A percentile compares a stretch with the other conserved stretches of the same genome.
phyloP scores from a whole-genome alignment of 2,113 vertebrate genomes.

The Gobiocypris rarus region DNA sequence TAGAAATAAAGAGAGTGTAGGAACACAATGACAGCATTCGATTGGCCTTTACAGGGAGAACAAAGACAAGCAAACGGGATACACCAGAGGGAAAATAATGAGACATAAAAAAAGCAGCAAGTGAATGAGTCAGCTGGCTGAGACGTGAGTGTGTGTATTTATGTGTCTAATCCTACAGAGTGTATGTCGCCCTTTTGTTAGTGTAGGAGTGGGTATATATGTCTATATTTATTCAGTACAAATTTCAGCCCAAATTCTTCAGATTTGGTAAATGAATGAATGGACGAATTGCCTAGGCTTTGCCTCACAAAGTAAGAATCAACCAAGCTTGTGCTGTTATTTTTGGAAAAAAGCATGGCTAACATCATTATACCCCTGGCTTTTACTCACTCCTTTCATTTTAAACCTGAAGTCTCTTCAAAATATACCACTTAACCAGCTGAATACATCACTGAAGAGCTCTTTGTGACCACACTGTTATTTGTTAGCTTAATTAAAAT shows the following conservation, averaged over 20 bases:
- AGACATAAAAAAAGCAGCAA: slow-evolving; percentile 41
- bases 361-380: slow-evolving; percentile 59
- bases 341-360: slow-evolving; percentile 60
- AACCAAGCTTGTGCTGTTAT: slow-evolving; percentile 63
- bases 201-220: slow-evolving; percentile 35
- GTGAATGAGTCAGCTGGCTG: slow-evolving; percentile 48
- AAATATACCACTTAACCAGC: slow-evolving; percentile 36
- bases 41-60: slow-evolving; percentile 46
- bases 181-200: no score
- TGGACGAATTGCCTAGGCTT: background rate
- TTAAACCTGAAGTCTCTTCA: slow-evolving; percentile 44
- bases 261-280: background rate
- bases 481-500: slow-evolving; percentile 60
- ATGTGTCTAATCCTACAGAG: slow-evolving; percentile 25
- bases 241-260: slow-evolving; percentile 21
- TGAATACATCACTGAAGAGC: slow-evolving; percentile 50
- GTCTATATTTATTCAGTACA: slow-evolving; percentile 34
- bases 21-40: slow-evolving; percentile 56
- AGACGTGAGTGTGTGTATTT: slow-evolving; percentile 14
- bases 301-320: slow-evolving; percentile 25
- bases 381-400: slow-evolving; percentile 29
- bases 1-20: slow-evolving; percentile 50
- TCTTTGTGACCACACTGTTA: slow-evolving; percentile 56
- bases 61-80: slow-evolving; percentile 51
- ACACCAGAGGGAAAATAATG: slow-evolving; percentile 59